Evolutionary conservation across 2,888 invertebrate genomes (phyloP).

Genomic region (Drosophila cracens): DNA sequence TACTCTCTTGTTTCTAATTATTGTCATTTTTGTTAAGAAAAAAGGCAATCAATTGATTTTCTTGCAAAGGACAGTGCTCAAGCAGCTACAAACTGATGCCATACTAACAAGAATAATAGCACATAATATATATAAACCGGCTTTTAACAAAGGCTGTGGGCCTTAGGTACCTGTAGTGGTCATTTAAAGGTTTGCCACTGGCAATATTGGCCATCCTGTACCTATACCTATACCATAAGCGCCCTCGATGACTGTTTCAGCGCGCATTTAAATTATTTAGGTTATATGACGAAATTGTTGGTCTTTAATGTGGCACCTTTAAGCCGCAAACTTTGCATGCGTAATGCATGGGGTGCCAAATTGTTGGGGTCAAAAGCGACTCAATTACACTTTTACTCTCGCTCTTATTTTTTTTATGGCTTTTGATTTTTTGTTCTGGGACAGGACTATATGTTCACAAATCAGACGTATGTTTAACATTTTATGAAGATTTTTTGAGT

Average conservation of each 20-base stretch:
- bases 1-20: not conserved
- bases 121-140: conserved; percentile 1
- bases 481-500: not conserved
- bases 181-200: conserved; percentile 67
- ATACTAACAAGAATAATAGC: conserved; percentile 26
- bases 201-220: conserved; percentile 10
- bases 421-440: not conserved
- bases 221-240: conserved; percentile 15
- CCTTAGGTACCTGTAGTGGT: conserved; percentile 51
- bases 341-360: conserved; percentile 18
- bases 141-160: not conserved
- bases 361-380: conserved; percentile 41
- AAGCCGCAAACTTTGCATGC: conserved; percentile 28
- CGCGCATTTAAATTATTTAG: conserved; percentile 68
- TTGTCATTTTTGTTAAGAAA: not conserved
- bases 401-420: conserved; percentile 20
- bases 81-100: conserved; percentile 17
- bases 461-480: not conserved
- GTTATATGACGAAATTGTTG: conserved; percentile 52
- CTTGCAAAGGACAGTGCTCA: conserved; percentile 8
- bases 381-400: conserved; percentile 32
- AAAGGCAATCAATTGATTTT: conserved; percentile 53
- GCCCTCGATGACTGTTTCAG: conserved; percentile 43
- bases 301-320: conserved; percentile 42
- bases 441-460: not conserved